Conservation (phyloP, 2,888 invertebrate species). For the Drosophila birchii region DNA sequence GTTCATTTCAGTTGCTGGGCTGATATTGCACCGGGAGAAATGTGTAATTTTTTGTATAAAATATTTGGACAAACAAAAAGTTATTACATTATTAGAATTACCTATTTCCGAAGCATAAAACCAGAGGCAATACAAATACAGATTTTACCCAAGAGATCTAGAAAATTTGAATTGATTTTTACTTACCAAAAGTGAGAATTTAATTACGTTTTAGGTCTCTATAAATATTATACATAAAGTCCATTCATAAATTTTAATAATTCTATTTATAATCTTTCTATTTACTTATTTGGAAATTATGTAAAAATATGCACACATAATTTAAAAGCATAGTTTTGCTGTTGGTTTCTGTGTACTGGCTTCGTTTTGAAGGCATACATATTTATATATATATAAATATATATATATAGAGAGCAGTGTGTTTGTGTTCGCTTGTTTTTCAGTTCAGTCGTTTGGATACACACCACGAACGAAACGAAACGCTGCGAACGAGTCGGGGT, state of each 20-base stretch:
- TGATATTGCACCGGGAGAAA: conserved; percentile 28
- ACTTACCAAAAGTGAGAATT: not conserved
- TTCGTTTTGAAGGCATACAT: conserved; percentile 32
- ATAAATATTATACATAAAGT: not conserved
- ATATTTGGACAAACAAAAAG: not conserved
- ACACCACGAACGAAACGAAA: conserved; percentile 48
- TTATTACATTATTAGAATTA: too few relatives aligned
- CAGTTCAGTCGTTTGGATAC: conserved; percentile 62
- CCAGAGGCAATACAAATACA: too few relatives aligned
- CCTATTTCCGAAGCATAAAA: too few relatives aligned
- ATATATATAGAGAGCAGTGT: conserved; percentile 30
- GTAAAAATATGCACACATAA: not conserved
- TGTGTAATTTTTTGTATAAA: not conserved
- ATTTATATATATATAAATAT: conserved; percentile 39
- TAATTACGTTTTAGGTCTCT: too few relatives aligned
- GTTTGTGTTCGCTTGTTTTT: conserved; percentile 55
- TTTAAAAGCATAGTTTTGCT: conserved; percentile 1
- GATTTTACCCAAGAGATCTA: too few relatives aligned
- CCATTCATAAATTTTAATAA: too few relatives aligned
- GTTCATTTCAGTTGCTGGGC: conserved; percentile 43
- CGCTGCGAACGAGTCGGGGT: conserved; percentile 36
- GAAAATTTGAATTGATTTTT: not conserved
- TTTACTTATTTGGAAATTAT: not conserved
- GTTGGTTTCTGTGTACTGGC: conserved; percentile 14
- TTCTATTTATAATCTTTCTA: not conserved